These are phyloP conservation scores for Pemphigus obesinymphae DNA, from an alignment of 1,140 invertebrate species.

Conservation along the genomic window DNA sequence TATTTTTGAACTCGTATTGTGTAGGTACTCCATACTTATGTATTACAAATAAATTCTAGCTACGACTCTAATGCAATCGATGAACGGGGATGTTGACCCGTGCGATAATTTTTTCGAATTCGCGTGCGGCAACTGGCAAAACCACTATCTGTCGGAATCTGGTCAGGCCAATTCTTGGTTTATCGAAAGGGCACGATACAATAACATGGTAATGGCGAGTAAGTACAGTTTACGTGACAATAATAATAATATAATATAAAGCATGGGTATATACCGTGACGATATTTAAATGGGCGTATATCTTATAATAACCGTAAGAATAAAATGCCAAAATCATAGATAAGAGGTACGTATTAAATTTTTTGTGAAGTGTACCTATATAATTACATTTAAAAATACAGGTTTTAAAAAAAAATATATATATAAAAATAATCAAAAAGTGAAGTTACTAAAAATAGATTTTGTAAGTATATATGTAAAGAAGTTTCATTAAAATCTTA, in stretches of 20 bases:
- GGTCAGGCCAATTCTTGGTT: slow-evolving; percentile 11
- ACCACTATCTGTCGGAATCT: not conserved
- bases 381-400: too few relatives aligned
- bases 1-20: too few relatives aligned
- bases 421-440: too few relatives aligned
- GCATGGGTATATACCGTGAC: not conserved
- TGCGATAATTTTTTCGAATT: slow-evolving; percentile 95
- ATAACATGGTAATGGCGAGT: not conserved
- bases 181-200: not conserved
- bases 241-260: not conserved
- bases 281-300: not conserved
- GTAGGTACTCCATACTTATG: too few relatives aligned
- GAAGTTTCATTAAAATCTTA: too few relatives aligned
- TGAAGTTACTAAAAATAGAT: too few relatives aligned
- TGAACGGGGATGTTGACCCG: slow-evolving; percentile 73
- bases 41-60: too few relatives aligned
- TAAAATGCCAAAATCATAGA: too few relatives aligned
- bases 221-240: not conserved
- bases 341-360: too few relatives aligned
- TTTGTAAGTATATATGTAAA: too few relatives aligned
- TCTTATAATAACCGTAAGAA: not conserved
- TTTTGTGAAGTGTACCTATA: too few relatives aligned
- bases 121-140: slow-evolving; percentile 75
- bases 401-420: too few relatives aligned
- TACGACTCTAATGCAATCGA: slow-evolving; percentile 74